phyloP scores from a whole-genome alignment of 2,888 invertebrate species.

The Nudaria mundana region DNA sequence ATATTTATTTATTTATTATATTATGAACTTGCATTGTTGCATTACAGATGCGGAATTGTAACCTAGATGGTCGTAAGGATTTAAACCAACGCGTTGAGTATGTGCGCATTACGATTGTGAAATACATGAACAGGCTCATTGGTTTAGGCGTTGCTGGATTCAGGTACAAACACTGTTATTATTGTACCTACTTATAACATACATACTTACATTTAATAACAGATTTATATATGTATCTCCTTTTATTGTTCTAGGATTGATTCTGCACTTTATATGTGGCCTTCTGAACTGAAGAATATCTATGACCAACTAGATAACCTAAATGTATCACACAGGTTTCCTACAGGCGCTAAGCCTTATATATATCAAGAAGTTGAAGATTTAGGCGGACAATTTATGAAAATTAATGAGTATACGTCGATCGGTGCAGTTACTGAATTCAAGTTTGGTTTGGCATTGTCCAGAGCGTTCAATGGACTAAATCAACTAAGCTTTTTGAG shows the following conservation, averaged over 20 bases:
- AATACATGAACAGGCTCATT: conserved; percentile 84
- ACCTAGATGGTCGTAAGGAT: conserved; percentile 88
- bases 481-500: conserved; percentile 83
- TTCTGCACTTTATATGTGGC: conserved; percentile 90
- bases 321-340: conserved; percentile 83
- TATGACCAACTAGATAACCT: conserved; percentile 82
- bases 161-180: no score
- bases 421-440: conserved; percentile 86
- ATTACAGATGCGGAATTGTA: conserved; percentile 85
- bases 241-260: conserved; percentile 78
- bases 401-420: conserved; percentile 76
- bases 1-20: no score
- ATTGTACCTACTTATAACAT: no score
- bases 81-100: conserved; percentile 85
- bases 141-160: conserved; percentile 89
- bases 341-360: conserved; percentile 82
- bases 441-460: conserved; percentile 71
- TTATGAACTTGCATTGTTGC: no score
- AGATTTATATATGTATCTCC: not conserved
- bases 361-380: conserved; percentile 90
- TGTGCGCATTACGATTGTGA: conserved; percentile 84
- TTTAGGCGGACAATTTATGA: conserved; percentile 76
- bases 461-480: conserved; percentile 57
- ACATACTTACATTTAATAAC: no score
- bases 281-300: conserved; percentile 85